Evolutionary conservation across 2,888 invertebrate genomes (phyloP).

Genomic region (Himalopsyche kuldschensis): DNA sequence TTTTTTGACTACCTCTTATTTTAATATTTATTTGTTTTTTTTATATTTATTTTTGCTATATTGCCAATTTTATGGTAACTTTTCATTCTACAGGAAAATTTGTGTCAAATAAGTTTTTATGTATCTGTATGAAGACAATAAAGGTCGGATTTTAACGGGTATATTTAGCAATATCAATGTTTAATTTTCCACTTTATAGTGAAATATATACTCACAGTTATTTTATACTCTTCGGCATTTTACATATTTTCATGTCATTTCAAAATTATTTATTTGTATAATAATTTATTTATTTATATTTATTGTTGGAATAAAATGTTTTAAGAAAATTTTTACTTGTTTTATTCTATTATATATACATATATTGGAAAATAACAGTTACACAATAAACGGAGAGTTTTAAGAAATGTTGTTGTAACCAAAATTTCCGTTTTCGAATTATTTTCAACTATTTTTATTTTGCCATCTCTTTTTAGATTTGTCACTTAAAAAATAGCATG

Average conservation of each 20-base stretch:
- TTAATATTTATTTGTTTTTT: slow-evolving; percentile 19
- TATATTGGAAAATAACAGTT: not conserved
- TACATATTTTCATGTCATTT: not conserved
- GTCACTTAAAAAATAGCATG: too few relatives aligned
- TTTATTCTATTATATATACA: too few relatives aligned
- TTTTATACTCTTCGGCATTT: not conserved
- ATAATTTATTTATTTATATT: not conserved
- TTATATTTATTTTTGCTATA: slow-evolving; percentile 4
- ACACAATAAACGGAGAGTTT: too few relatives aligned
- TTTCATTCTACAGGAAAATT: not conserved
- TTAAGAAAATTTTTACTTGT: not conserved
- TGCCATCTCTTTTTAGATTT: too few relatives aligned
- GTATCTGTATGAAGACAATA: not conserved
- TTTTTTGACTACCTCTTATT: slow-evolving; percentile 11
- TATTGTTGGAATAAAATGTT: not conserved
- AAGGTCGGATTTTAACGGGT: slow-evolving; percentile 8
- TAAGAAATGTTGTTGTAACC: too few relatives aligned
- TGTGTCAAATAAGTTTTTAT: not conserved
- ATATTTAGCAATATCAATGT: not conserved
- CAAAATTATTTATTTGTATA: not conserved
- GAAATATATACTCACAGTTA: not conserved
- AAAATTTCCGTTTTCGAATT: too few relatives aligned
- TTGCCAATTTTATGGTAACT: not conserved
- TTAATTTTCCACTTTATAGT: not conserved
- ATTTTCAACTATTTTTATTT: too few relatives aligned